A percentile compares a stretch with the other conserved stretches of the same genome.
phyloP scores from a whole-genome alignment of 2,797 vertebrate species.

The Cossypha dichroa region DNA sequence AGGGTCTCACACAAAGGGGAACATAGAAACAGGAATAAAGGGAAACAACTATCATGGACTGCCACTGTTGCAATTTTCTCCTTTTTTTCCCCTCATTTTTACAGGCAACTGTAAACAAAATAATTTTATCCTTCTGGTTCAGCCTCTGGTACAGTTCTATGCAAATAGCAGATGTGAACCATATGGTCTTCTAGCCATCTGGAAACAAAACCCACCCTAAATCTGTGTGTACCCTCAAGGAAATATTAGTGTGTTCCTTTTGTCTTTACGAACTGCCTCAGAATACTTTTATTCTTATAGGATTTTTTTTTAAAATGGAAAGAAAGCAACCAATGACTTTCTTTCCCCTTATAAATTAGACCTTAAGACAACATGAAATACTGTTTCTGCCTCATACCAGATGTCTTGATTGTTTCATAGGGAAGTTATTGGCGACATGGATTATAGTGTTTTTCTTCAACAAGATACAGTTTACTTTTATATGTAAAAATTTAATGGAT shows the following conservation, averaged over 20 bases:
- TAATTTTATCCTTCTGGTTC: background rate
- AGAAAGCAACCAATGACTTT: slow-evolving; percentile 32
- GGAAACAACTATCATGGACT: background rate
- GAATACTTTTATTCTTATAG: slow-evolving; percentile 21
- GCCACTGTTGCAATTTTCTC: background rate
- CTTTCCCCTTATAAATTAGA: slow-evolving; percentile 23
- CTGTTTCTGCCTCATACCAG: slow-evolving; percentile 10
- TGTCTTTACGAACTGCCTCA: slow-evolving; percentile 25
- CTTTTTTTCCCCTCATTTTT: background rate
- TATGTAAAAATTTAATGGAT: slow-evolving; percentile 28
- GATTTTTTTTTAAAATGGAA: background rate
- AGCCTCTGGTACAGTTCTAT: background rate
- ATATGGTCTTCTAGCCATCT: background rate
- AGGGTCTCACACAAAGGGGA: background rate
- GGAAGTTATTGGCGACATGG: background rate
- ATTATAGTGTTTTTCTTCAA: slow-evolving; percentile 29
- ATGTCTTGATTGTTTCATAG: slow-evolving; percentile 32
- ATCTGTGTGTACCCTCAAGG: slow-evolving; percentile 5
- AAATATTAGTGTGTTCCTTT: slow-evolving; percentile 9
- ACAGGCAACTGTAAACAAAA: background rate
- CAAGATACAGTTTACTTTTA: slow-evolving; percentile 25
- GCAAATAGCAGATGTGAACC: slow-evolving; percentile 21
- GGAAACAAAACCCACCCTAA: background rate
- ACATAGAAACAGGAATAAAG: background rate
- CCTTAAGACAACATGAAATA: slow-evolving; percentile 55